Conservation (phyloP, 1,140 invertebrate genomes). For the Apocrypta bakeri region DNA sequence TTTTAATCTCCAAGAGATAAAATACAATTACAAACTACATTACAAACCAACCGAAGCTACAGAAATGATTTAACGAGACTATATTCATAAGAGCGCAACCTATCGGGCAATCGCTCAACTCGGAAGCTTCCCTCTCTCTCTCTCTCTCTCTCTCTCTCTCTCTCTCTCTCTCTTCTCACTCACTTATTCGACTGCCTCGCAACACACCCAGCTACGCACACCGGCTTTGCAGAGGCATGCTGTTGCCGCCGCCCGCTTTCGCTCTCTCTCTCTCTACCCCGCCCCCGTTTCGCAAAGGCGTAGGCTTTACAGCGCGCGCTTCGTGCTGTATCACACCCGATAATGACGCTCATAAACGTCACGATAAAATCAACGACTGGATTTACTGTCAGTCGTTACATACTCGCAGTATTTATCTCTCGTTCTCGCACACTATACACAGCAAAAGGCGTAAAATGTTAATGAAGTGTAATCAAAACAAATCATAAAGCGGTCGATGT, state of each 20-base stretch:
- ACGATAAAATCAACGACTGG: conserved; percentile 72
- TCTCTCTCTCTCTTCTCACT: conserved; percentile 13
- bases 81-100: conserved; percentile 52
- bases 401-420: conserved; percentile 35
- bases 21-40: not conserved
- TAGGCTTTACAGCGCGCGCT: conserved; percentile 69
- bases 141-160: conserved; percentile 4
- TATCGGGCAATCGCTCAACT: conserved; percentile 50
- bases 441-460: conserved; percentile 69
- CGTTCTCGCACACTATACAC: conserved; percentile 8
- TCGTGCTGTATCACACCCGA: conserved; percentile 59
- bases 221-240: conserved; percentile 2
- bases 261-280: conserved; percentile 49
- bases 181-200: not conserved
- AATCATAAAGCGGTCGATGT: conserved; percentile 65
- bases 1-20: too few species aligned
- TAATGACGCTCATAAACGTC: conserved; percentile 74
- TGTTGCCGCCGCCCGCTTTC: conserved; percentile 43
- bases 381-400: conserved; percentile 71
- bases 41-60: not conserved
- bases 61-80: conserved; percentile 44
- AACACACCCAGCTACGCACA: not conserved
- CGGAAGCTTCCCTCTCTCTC: conserved; percentile 38
- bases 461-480: conserved; percentile 74
- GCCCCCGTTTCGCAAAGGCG: conserved; percentile 68